Conservation (phyloP, 2,113 vertebrate genomes). For the Xerus inauris region DNA sequence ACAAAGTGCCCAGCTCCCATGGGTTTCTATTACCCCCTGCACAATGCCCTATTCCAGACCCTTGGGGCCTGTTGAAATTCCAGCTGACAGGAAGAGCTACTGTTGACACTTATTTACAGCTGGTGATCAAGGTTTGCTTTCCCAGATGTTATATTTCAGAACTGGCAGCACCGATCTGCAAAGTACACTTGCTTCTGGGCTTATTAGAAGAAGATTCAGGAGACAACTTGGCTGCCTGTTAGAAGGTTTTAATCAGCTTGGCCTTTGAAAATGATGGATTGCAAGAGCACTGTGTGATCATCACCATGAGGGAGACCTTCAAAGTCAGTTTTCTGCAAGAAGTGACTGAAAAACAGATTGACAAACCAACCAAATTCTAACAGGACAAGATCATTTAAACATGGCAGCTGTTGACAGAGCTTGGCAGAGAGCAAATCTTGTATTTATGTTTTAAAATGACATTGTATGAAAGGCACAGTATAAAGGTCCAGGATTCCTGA, state of each 20-base stretch:
- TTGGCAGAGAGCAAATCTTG: not conserved
- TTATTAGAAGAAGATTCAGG: not conserved
- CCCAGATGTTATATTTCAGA: not conserved
- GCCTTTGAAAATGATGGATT: slow-evolving; percentile 43
- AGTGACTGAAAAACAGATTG: slow-evolving; percentile 23
- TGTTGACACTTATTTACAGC: not conserved
- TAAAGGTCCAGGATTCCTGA: not conserved
- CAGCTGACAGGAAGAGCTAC: not conserved
- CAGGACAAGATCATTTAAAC: not conserved
- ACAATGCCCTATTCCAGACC: not conserved
- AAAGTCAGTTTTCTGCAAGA: slow-evolving; percentile 20
- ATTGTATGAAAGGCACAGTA: not conserved
- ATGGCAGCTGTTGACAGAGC: not conserved
- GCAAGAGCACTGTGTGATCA: not conserved
- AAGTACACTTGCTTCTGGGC: not conserved
- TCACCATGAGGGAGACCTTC: not conserved
- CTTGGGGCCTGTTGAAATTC: not conserved
- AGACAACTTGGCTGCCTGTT: not conserved
- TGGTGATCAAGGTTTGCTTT: not conserved
- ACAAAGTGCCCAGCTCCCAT: not conserved
- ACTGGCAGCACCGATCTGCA: not conserved
- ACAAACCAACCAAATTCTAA: not conserved
- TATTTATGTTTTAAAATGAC: not conserved
- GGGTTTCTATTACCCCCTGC: not conserved
- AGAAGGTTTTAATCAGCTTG: slow-evolving; percentile 41